Base-by-base conservation (phyloP, 2,888 invertebrate genomes). In the Antitype chi region DNA sequence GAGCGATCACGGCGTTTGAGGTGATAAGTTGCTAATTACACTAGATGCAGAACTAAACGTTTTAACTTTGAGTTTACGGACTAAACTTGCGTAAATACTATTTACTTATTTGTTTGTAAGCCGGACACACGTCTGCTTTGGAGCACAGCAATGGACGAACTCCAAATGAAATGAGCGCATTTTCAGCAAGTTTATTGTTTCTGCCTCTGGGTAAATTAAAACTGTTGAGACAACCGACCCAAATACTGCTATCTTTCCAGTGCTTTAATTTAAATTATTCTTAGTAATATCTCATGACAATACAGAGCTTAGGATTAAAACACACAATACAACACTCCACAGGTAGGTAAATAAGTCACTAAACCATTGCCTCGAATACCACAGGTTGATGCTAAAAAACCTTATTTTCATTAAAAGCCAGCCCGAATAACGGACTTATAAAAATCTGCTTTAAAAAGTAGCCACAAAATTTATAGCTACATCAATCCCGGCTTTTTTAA, bases 381-480 rank as follows among this genome's bases (percentile, higher is more conserved):
- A 78, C 75, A 71, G 32, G 59, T 57, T 68, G 49, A 84, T 63
- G 68, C 23, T 78, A 74, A 81, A 84, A 76, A 73, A 59, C 49
- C 59, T 57, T 76, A 81, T 82, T 88, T 88, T 87, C 81, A 88
- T 88, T 87, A 88, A 86, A 87, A 85, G n/a, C 75, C 32, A 38
- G 32, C 68, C 62, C 9, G 69, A 80, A 78, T 85, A 79, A 83
- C 28, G 53, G 76, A 77, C 66, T 64, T 81, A 84, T 81, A 87
- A 87, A 86, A 87, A 69, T 81, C 79, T 84, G 80, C 77, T 68
- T 82, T 72, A 76, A 84, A 82, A 80, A 77, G 82, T 78, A 85
- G 80, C 87, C 83, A 87, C 85, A 87, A 88, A 87, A 88, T 88
- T 89, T 86, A 86, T 83, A 74, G 82, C 84, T 79, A 85, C 87